Evolutionary conservation across 2,113 vertebrate genomes (phyloP), one percentile per base, ranked within the genome.

Genomic region (Colaptes auratus): DNA sequence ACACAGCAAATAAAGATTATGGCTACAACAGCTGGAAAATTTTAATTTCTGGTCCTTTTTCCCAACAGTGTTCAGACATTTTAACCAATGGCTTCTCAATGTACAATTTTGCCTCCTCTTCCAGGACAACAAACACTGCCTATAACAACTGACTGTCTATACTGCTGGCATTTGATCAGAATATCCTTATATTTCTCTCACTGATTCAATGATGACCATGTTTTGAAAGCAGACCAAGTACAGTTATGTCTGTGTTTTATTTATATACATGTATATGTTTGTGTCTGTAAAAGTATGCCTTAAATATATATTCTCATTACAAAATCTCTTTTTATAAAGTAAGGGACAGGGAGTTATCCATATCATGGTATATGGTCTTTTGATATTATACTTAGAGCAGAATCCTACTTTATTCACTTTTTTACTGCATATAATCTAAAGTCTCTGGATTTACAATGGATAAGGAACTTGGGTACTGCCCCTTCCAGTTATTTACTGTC

Each of bases 41-140:
- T 89, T 92, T 86, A 21, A 24, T 95, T 85, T 91, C 72, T 94
- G 30, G 18, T 89, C 56, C 59, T 85, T 79, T 66, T 82, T 88
- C 95, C 75, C 64, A 82, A 16, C 39, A 73, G n/a, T 15, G 24
- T 55, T 85, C 82, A 89, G 72, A 42, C n/a, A 20, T 82, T 76
- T 82, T 82, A 89, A 89, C 75, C 78, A 88, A 73, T 88, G 56
- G 24, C 36, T 92, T 96, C 94, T 88, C 79, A 89, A 35, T 91
- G 59, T 67, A 92, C 79, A 91, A 80, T 94, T 85, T 92, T 92
- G 79, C 71, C 79, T 82, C 15, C 67, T 66, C 59, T 82, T 96
- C 85, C 67, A 70, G 72, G 56, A 70, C 82, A 80, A 86, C 92
- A 92, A 92, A 88, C n/a, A 66, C 52, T 88, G n/a, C n/a, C 39